phyloP scores from a whole-genome alignment of 2,888 invertebrate genomes.

The Protula sp. region DNA sequence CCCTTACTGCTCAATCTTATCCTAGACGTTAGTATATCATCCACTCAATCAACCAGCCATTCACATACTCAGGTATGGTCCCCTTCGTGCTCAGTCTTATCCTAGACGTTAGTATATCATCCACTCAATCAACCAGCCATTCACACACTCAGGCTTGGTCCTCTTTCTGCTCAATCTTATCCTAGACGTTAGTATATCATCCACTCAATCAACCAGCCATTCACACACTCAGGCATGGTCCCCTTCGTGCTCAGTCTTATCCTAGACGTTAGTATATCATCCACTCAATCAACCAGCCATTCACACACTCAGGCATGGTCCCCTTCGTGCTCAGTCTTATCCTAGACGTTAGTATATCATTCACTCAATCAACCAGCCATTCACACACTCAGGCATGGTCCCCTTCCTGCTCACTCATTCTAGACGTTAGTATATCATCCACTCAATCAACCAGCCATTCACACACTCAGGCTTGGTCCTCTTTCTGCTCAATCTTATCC shows the following conservation, averaged over 20 bases:
- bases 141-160: constrained; percentile 53
- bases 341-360: constrained; percentile 47
- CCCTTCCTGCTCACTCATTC: constrained; percentile 52
- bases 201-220: too few species aligned
- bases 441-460: too few species aligned
- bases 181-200: constrained; percentile 46
- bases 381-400: constrained; percentile 53
- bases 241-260: constrained; percentile 53
- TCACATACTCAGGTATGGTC: constrained; percentile 53
- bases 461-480: too few species aligned
- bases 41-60: too few species aligned
- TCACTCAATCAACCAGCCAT: too few species aligned
- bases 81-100: constrained; percentile 52
- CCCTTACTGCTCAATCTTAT: constrained; percentile 52
- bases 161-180: constrained; percentile 52
- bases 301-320: constrained; percentile 53
- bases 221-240: too few species aligned
- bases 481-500: too few species aligned
- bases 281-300: too few species aligned
- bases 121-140: too few species aligned
- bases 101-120: too few species aligned
- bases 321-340: constrained; percentile 52
- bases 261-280: too few species aligned
- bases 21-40: too few species aligned
- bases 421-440: constrained; percentile 49